Evolutionary conservation across 2,888 invertebrate genomes (phyloP).

Genomic region (Mylabris sibirica): DNA sequence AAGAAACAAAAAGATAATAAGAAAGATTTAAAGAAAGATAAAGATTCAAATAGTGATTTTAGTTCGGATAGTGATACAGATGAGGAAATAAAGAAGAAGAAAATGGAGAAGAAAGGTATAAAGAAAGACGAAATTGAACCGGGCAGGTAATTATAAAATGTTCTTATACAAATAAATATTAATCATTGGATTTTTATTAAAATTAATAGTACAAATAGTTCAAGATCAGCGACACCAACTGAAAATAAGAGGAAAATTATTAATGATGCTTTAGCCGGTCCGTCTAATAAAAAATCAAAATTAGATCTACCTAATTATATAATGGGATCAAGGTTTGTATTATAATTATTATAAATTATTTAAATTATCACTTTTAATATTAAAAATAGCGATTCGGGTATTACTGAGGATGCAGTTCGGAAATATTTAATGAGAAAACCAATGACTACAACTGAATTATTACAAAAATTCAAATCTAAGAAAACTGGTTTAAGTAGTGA

Average conservation of each 20-base stretch:
- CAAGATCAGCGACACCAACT: constrained; percentile 64
- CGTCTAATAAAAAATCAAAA: constrained; percentile 66
- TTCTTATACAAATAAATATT: background rate
- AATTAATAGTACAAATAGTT: constrained; percentile 63
- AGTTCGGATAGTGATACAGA: constrained; percentile 76
- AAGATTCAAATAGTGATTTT: constrained; percentile 61
- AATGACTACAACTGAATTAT: constrained; percentile 94
- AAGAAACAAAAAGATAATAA: constrained; percentile 67
- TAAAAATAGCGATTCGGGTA: constrained; percentile 83
- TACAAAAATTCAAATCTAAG: constrained; percentile 95
- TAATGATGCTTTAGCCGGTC: constrained; percentile 60
- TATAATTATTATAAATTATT: constrained; percentile 19
- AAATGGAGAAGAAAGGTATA: constrained; percentile 58
- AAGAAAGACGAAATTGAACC: constrained; percentile 62
- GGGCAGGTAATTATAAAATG: constrained; percentile 46
- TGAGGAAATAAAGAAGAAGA: constrained; percentile 73
- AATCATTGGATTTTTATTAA: constrained; percentile 13
- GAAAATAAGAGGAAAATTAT: constrained; percentile 59
- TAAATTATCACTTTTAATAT: background rate
- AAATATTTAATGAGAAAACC: constrained; percentile 95
- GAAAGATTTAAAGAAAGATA: constrained; percentile 61
- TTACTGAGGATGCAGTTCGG: constrained; percentile 93
- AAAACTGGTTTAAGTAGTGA: constrained; percentile 90
- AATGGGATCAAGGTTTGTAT: constrained; percentile 61
- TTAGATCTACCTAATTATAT: constrained; percentile 64